Base-by-base conservation (phyloP, 2,888 invertebrate species). In the Sceliomorpha sp. region DNA sequence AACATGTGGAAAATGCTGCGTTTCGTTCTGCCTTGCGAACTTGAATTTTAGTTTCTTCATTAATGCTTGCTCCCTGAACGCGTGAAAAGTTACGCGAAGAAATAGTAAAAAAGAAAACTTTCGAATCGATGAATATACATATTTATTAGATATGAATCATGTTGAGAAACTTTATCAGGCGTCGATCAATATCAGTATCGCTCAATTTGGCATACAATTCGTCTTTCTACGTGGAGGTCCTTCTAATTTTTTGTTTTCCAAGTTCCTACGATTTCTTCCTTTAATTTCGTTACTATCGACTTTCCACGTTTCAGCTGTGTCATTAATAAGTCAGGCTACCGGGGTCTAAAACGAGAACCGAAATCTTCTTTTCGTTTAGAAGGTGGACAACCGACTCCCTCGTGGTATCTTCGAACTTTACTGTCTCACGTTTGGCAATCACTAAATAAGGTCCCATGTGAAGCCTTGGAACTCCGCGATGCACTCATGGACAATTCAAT, bases 401-500 rank as follows among this genome's bases (percentile, higher is more conserved):
- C 26, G 63, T 40, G 48, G 55, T 31, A 13, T 53, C 59, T 59
- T 45, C 27, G 48, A 59, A 59, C 53, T 67, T 59, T n/a, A 42
- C 56, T 62, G 34, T 64, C 60, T 40, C 55, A 32, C 59, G 56
- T 56, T 69, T 44, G 51, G 37, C 56, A 58, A 66, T 58, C 45
- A 45, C 45, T 58, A 40, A 59, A 66, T 47, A 47, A 42, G 29
- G 44, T 68, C 44, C 55, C 44, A 59, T 50, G 50, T 56, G 44
- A 75, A 78, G 73, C 73, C n/a, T 77, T 68, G 70, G 72, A 72
- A 77, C 74, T 68, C 62, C 63, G 12, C 59, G 64, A 66, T 72
- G 42, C 56, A 48, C 64, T 53, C 69, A 68, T 74, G 79, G 80
- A 81, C 81, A 85, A 84, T 84, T 84, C 84, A 85, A 85, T 85